These are phyloP conservation scores for Nymphalis urticae DNA, from an alignment of 2,888 invertebrate genomes.

Conservation along the genomic window DNA sequence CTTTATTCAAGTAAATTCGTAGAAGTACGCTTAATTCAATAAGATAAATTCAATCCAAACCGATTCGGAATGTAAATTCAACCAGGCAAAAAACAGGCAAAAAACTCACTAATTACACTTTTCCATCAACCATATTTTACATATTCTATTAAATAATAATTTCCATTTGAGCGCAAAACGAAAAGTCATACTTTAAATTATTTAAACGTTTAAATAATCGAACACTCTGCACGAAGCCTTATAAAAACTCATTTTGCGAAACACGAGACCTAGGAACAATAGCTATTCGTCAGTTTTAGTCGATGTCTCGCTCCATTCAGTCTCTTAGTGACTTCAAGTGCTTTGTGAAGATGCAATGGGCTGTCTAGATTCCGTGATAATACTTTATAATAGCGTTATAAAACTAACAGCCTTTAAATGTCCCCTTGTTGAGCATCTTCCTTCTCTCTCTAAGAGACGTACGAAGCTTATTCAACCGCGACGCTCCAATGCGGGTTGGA, in stretches of 20 bases:
- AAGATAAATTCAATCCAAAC: too few species aligned
- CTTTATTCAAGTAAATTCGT: too few species aligned
- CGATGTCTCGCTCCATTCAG: slow-evolving; percentile 4
- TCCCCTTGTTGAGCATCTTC: too few species aligned
- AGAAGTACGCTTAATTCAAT: too few species aligned
- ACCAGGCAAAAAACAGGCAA: too few species aligned
- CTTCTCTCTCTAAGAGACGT: too few species aligned
- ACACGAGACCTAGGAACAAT: slow-evolving; percentile 18
- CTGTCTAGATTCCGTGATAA: slow-evolving; percentile 17
- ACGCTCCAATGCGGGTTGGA: too few species aligned
- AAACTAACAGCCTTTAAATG: neutral
- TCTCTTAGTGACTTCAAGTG: slow-evolving; percentile 11
- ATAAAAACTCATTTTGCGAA: slow-evolving; percentile 16
- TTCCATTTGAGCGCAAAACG: neutral
- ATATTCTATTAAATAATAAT: too few species aligned
- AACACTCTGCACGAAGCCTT: neutral
- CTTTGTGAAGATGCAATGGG: slow-evolving; percentile 16
- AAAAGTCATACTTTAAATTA: neutral
- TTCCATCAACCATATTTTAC: too few species aligned
- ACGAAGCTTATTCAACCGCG: too few species aligned
- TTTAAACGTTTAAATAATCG: neutral
- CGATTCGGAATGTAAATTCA: too few species aligned
- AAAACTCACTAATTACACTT: too few species aligned
- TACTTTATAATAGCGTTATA: slow-evolving; percentile 7
- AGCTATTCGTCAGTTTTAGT: slow-evolving; percentile 23